A percentile compares a stretch with the other conserved stretches of the same genome.
Evolutionary conservation across 2,113 vertebrate species (phyloP).

Genomic region (Cinclus mexicanus): DNA sequence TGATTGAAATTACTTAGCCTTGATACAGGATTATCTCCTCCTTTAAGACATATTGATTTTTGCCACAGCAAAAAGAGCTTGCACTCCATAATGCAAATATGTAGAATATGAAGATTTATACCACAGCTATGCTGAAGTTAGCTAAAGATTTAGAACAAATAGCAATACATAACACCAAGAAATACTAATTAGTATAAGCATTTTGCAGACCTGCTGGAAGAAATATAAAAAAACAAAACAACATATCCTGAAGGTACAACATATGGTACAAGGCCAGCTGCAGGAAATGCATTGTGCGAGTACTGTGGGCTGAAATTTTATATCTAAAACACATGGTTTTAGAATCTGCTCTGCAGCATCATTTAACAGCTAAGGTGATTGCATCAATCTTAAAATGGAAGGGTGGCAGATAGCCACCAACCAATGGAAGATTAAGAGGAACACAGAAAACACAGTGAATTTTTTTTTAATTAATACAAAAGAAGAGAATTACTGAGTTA

Average conservation of each 20-base stretch:
- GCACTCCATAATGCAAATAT: neutral
- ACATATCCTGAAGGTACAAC: neutral
- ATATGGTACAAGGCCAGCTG: neutral
- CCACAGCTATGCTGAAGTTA: neutral
- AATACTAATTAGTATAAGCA: neutral
- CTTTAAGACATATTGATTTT: slow-evolving; percentile 1
- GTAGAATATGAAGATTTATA: neutral
- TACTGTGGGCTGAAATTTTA: neutral
- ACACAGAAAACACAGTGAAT: neutral
- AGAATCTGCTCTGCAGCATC: neutral
- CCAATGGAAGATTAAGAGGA: neutral
- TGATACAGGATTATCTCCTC: slow-evolving; percentile 10
- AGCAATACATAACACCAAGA: neutral
- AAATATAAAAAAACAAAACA: neutral
- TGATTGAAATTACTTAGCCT: slow-evolving; percentile 42
- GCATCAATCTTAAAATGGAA: neutral
- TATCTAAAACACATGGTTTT: neutral
- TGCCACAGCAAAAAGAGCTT: neutral
- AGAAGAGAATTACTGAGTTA: neutral
- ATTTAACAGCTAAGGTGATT: neutral
- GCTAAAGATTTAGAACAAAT: neutral
- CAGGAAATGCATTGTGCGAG: neutral
- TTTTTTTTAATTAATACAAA: fast-evolving
- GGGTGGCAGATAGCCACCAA: neutral
- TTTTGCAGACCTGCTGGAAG: neutral